Conservation (phyloP, 2,113 vertebrate genomes). For the Gasterosteus aculeatus region DNA sequence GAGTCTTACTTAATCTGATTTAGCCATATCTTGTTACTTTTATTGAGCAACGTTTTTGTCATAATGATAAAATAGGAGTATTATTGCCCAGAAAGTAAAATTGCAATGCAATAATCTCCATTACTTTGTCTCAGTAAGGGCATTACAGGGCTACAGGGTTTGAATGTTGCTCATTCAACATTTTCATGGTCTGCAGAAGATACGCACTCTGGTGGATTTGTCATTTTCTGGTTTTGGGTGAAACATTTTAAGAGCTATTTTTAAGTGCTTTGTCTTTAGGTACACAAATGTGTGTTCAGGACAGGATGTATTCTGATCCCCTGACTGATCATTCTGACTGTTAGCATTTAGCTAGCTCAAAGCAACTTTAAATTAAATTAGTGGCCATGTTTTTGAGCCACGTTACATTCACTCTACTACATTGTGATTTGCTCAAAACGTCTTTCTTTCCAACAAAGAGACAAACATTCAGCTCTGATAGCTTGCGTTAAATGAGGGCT, state of each 20-base stretch:
- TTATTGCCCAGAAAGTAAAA: too few relatives aligned
- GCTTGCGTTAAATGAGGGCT: conserved; percentile 49
- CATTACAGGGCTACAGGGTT: neutral
- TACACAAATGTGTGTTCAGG: neutral
- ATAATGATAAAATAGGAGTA: too few relatives aligned
- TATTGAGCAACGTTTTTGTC: too few relatives aligned
- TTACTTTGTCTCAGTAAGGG: too few relatives aligned
- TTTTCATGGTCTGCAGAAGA: conserved; percentile 12
- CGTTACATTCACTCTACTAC: neutral
- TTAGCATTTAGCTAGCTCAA: neutral
- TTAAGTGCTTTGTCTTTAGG: neutral
- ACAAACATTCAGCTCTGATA: conserved; percentile 55
- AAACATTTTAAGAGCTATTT: neutral
- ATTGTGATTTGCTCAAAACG: conserved; percentile 20
- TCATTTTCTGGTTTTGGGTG: neutral
- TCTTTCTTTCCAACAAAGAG: conserved; percentile 29
- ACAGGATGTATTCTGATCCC: neutral
- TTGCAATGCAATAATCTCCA: too few relatives aligned
- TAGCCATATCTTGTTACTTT: too few relatives aligned
- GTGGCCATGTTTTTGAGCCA: neutral
- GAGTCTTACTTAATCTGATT: too few relatives aligned
- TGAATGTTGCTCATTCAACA: neutral
- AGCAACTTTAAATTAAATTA: neutral
- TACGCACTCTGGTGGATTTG: neutral
- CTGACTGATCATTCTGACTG: neutral